phyloP scores from a whole-genome alignment of 2,888 invertebrate genomes.

The Cistogaster globosa region DNA sequence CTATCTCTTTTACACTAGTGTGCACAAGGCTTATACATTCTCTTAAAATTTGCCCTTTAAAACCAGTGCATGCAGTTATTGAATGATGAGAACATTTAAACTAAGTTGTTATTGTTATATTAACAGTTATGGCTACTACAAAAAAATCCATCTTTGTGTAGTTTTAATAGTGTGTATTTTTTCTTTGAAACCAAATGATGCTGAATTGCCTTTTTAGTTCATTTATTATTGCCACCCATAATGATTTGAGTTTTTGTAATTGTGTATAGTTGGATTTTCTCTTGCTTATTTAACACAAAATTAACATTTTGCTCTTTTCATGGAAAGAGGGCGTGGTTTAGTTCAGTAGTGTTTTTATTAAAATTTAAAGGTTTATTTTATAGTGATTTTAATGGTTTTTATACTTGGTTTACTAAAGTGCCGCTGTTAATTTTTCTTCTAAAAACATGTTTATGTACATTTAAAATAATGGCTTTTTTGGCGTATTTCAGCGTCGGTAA shows the following conservation, averaged over 20 bases:
- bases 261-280: not conserved
- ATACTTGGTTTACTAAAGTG: conserved; percentile 68
- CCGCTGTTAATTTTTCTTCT: conserved; percentile 38
- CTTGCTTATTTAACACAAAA: not conserved
- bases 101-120: conserved; percentile 81
- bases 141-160: conserved; percentile 66
- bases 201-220: conserved; percentile 13
- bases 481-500: conserved; percentile 69
- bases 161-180: not conserved
- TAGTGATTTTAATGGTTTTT: conserved; percentile 67
- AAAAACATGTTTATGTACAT: conserved; percentile 15
- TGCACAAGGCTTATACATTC: not conserved
- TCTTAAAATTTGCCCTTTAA: not conserved
- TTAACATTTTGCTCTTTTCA: conserved; percentile 10
- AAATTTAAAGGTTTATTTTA: conserved; percentile 23
- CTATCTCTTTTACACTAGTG: conserved; percentile 73
- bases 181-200: conserved; percentile 40
- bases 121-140: conserved; percentile 83
- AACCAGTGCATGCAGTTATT: not conserved
- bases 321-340: conserved; percentile 67
- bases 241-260: conserved; percentile 8
- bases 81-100: conserved; percentile 69
- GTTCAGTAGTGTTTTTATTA: not conserved
- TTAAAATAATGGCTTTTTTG: conserved; percentile 8
- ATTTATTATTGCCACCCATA: conserved; percentile 48